phyloP scores from a whole-genome alignment of 2,888 invertebrate genomes.

The Athripsodes cinereus region DNA sequence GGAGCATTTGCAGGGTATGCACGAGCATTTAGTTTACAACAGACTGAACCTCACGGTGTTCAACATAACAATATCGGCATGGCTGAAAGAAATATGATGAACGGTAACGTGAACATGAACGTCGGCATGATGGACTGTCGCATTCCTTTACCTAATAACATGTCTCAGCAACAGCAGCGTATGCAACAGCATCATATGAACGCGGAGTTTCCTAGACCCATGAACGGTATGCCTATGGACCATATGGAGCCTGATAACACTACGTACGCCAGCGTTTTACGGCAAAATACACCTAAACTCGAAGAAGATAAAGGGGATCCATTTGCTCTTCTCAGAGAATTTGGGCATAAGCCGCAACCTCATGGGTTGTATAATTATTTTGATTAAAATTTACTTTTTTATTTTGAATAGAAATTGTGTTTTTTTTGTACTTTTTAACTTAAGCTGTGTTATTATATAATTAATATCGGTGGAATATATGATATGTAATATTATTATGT shows the following conservation, averaged over 20 bases:
- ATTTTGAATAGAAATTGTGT: slow-evolving; percentile 16
- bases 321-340: slow-evolving; percentile 44
- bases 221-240: slow-evolving; percentile 20
- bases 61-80: slow-evolving; percentile 22
- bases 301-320: slow-evolving; percentile 39
- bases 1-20: slow-evolving; percentile 34
- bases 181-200: slow-evolving; percentile 25
- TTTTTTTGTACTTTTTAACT: neutral
- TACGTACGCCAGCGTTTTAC: slow-evolving; percentile 35
- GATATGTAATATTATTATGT: slow-evolving; percentile 2
- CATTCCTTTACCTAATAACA: slow-evolving; percentile 10
- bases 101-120: slow-evolving; percentile 17
- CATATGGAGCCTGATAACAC: slow-evolving; percentile 27
- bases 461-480: slow-evolving; percentile 10
- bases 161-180: slow-evolving; percentile 21
- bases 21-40: slow-evolving; percentile 37
- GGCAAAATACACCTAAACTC: slow-evolving; percentile 28
- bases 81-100: slow-evolving; percentile 24
- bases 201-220: slow-evolving; percentile 25
- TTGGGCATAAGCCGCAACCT: slow-evolving; percentile 40
- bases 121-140: slow-evolving; percentile 23
- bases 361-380: slow-evolving; percentile 53
- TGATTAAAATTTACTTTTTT: slow-evolving; percentile 35
- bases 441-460: neutral
- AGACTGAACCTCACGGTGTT: slow-evolving; percentile 27